Evolutionary conservation across 1,140 invertebrate species (phyloP).

Genomic region (Helicoverpa zea): DNA sequence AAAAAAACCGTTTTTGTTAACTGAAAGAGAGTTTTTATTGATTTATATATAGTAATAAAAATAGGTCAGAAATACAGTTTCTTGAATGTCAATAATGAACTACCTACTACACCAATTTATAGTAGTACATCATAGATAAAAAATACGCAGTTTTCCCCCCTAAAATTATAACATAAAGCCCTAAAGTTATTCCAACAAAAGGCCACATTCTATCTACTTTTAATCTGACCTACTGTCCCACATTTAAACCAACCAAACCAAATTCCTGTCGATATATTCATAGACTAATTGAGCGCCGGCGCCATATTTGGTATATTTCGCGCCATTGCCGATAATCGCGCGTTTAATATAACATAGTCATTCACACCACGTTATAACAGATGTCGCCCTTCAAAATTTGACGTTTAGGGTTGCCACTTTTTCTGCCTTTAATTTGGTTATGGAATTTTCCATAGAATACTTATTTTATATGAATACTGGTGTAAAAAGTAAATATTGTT

Average conservation of each 20-base stretch:
- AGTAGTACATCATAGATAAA: too few species aligned
- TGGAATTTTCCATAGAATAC: too few species aligned
- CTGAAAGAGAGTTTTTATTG: too few species aligned
- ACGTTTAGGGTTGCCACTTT: conserved; percentile 6
- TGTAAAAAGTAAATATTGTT: too few species aligned
- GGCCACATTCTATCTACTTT: neutral
- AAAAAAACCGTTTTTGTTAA: too few species aligned
- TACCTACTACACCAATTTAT: too few species aligned
- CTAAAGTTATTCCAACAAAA: neutral
- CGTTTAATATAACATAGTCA: conserved; percentile 44
- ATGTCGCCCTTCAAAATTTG: conserved; percentile 45
- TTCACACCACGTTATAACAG: conserved; percentile 44
- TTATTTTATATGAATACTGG: too few species aligned
- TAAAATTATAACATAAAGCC: too few species aligned
- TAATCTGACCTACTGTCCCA: conserved; percentile 13
- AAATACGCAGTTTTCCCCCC: too few species aligned
- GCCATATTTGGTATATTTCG: conserved; percentile 48
- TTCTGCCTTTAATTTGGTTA: neutral
- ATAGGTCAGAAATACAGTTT: too few species aligned
- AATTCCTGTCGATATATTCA: conserved; percentile 24
- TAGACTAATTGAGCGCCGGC: conserved; percentile 32
- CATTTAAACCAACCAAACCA: neutral
- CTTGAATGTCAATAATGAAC: too few species aligned
- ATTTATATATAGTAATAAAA: too few species aligned
- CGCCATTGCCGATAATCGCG: conserved; percentile 38